phyloP scores from a whole-genome alignment of 2,113 vertebrate genomes.

The Aspidoscelis tigris region DNA sequence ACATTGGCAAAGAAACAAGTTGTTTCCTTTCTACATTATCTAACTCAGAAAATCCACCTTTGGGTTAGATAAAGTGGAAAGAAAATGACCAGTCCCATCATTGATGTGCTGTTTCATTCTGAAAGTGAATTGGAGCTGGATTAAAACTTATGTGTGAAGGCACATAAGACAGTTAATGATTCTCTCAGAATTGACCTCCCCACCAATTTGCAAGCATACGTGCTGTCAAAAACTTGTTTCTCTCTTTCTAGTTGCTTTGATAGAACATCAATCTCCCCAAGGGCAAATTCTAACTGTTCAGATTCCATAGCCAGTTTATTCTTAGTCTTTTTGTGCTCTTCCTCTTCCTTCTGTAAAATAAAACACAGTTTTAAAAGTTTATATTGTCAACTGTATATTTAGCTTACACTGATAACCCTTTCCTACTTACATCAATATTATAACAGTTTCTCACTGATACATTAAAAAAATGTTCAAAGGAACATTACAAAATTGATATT shows the following conservation, averaged over 20 bases:
- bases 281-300: conserved; percentile 72
- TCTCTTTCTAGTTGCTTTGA: conserved; percentile 73
- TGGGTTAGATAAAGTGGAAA: no score
- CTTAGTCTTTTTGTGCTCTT: conserved; percentile 71
- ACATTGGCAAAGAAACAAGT: no score
- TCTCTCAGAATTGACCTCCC: not conserved
- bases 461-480: no score
- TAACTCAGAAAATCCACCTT: no score
- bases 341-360: conserved; percentile 66
- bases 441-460: no score
- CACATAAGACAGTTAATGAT: not conserved
- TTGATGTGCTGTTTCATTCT: no score
- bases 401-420: no score
- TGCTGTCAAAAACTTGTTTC: conserved; percentile 70
- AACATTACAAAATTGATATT: not conserved
- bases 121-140: no score
- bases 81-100: no score
- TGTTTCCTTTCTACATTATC: no score
- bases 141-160: no score
- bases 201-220: conserved; percentile 56
- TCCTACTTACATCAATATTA: not conserved
- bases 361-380: not conserved
- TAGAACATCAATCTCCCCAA: conserved; percentile 69
- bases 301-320: conserved; percentile 65
- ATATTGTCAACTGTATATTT: not conserved